A percentile compares a stretch with the other conserved stretches of the same genome.
Evolutionary conservation across 2,888 invertebrate species (phyloP).

Genomic region (Nymphalis polychloros): DNA sequence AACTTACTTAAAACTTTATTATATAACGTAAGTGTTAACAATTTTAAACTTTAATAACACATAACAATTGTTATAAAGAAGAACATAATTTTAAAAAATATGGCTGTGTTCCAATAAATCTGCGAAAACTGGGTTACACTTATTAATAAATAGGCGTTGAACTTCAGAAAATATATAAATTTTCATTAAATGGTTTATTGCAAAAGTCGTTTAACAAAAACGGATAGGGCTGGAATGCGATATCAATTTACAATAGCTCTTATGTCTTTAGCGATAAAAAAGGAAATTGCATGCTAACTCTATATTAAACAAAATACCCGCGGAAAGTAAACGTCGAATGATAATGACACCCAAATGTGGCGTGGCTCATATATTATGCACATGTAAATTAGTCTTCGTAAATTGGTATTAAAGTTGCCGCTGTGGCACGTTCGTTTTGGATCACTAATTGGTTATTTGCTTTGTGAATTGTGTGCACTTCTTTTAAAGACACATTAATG

Average conservation of each 20-base stretch:
- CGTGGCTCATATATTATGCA: constrained; percentile 29
- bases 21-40: background rate
- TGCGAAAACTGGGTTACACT: constrained; percentile 9
- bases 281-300: constrained; percentile 1
- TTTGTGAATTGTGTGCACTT: constrained; percentile 21
- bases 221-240: background rate
- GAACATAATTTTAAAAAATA: constrained; percentile 1
- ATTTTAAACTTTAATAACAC: background rate
- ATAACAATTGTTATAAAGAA: background rate
- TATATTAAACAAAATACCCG: background rate
- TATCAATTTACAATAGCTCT: constrained; percentile 7
- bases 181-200: constrained; percentile 19
- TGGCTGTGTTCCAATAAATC: constrained; percentile 2
- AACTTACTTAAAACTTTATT: background rate
- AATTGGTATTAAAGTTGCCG: constrained; percentile 31
- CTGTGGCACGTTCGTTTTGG: constrained; percentile 10
- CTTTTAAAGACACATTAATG: constrained; percentile 22
- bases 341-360: constrained; percentile 23
- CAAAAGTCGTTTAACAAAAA: constrained; percentile 11
- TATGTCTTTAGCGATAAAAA: constrained; percentile 8
- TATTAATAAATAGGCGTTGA: constrained; percentile 18
- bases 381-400: constrained; percentile 31
- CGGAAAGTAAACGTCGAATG: constrained; percentile 11
- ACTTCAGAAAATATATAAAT: constrained; percentile 18
- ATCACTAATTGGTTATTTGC: constrained; percentile 33